Percentiles rank a stretch among this genome's conserved stretches.
Evolutionary conservation across 2,797 vertebrate species (phyloP).

Genomic region (Danio kyathit): DNA sequence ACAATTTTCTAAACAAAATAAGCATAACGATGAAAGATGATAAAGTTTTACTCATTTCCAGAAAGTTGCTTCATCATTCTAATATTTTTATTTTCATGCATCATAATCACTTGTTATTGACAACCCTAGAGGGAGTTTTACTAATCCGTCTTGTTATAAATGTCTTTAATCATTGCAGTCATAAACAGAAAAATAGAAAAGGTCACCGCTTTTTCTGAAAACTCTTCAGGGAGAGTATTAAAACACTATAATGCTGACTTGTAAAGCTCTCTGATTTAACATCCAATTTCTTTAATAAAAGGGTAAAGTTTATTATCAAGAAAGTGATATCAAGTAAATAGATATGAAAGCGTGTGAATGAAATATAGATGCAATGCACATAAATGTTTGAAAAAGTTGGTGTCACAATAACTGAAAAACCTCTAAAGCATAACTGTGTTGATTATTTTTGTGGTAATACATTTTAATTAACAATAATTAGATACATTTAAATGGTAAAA

Average conservation of each 20-base stretch:
- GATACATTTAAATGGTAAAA: not conserved
- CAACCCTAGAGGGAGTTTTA: constrained; percentile 12
- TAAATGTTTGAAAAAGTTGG: not conserved
- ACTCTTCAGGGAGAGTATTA: constrained; percentile 50
- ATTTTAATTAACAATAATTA: not conserved
- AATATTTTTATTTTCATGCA: constrained; percentile 12
- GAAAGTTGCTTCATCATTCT: not conserved
- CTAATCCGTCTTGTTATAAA: constrained; percentile 21
- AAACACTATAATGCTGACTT: constrained; percentile 42
- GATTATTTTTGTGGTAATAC: not conserved
- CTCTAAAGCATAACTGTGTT: not conserved
- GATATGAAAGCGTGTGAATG: constrained; percentile 23
- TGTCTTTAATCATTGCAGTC: constrained; percentile 36
- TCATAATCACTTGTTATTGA: constrained; percentile 35
- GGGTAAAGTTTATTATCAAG: constrained; percentile 5
- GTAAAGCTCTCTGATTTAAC: constrained; percentile 49
- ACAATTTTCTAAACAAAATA: not conserved
- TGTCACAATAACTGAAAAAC: not conserved
- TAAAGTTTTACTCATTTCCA: not conserved
- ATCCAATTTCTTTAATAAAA: constrained; percentile 40
- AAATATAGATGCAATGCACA: not conserved
- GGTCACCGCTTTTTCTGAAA: constrained; percentile 41
- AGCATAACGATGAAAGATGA: not conserved
- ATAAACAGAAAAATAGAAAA: constrained; percentile 35
- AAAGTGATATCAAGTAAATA: constrained; percentile 42